These are phyloP conservation scores for Campopleginae sp. DNA, from an alignment of 2,888 invertebrate species.

Conservation along the genomic window DNA sequence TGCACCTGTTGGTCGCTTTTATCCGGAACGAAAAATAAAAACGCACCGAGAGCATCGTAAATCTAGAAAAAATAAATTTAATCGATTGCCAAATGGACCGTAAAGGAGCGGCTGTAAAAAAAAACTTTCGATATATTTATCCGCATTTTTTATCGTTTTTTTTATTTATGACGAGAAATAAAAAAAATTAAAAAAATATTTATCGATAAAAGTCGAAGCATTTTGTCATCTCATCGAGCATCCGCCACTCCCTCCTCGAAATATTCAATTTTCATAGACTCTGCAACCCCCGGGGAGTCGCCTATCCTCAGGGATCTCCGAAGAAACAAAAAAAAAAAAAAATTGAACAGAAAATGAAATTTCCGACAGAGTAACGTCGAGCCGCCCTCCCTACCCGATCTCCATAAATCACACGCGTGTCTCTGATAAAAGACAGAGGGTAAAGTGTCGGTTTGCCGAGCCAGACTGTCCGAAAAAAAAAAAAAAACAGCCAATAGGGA, in stretches of 20 bases:
- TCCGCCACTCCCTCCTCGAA: not conserved
- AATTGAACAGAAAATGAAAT: conserved; percentile 10
- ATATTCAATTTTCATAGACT: conserved; percentile 46
- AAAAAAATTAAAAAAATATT: not conserved
- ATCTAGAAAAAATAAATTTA: not conserved
- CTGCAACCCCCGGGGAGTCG: not conserved
- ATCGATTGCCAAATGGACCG: not conserved
- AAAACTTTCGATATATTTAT: not conserved
- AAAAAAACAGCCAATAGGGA: not conserved
- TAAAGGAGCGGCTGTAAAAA: not conserved
- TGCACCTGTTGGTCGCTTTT: conserved; percentile 38
- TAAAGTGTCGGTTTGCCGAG: conserved; percentile 23
- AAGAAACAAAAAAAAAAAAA: not conserved
- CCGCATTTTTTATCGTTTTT: not conserved
- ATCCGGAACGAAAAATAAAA: not conserved
- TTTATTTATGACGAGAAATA: not conserved
- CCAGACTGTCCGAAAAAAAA: not conserved
- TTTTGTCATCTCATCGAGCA: not conserved
- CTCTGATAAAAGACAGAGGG: conserved; percentile 35
- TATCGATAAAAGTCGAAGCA: not conserved
- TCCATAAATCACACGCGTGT: conserved; percentile 54
- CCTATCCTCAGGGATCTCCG: not conserved
- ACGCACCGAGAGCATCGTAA: not conserved
- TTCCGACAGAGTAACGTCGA: not conserved
- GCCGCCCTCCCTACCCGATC: conserved; percentile 31